Evolutionary conservation across 37 sponge, comb jelly and placozoan genomes (phyloP).

Genomic region (Aplysina aerophoba): DNA sequence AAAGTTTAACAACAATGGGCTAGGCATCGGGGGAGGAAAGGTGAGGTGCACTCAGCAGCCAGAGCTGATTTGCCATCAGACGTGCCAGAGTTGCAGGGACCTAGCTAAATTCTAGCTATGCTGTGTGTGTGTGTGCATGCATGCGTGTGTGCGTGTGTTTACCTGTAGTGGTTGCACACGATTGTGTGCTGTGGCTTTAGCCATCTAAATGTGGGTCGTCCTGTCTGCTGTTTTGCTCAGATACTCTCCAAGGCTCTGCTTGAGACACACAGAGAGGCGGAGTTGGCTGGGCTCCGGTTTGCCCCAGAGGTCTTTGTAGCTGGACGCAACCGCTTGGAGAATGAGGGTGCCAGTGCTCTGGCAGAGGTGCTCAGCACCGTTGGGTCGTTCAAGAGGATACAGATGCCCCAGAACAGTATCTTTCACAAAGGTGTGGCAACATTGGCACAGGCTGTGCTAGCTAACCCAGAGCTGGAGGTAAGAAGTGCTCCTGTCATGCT

Average conservation of each 20-base stretch:
- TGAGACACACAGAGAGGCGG: conserved; percentile 79
- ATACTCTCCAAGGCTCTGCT: conserved; percentile 73
- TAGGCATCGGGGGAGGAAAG: conserved; percentile 89
- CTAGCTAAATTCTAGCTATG: too few relatives aligned
- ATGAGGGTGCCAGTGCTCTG: conserved; percentile 82
- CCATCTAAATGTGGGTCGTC: not conserved
- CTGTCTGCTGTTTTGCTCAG: conserved; percentile 38
- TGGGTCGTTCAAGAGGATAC: conserved; percentile 13
- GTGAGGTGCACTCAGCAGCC: conserved; percentile 40
- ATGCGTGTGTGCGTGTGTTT: not conserved
- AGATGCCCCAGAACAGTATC: conserved; percentile 95
- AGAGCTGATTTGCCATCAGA: too few relatives aligned
- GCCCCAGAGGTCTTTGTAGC: conserved; percentile 88
- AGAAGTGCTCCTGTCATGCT: not conserved
- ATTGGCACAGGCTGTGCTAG: conserved; percentile 76
- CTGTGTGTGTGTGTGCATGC: too few relatives aligned
- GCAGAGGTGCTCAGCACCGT: conserved; percentile 79
- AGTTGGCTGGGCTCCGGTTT: conserved; percentile 69
- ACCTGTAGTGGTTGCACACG: not conserved
- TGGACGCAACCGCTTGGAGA: conserved; percentile 92
- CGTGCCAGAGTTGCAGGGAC: too few relatives aligned
- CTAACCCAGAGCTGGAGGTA: conserved; percentile 77
- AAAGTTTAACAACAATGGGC: conserved; percentile 95
- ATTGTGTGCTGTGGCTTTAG: conserved; percentile 27
- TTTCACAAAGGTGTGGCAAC: conserved; percentile 79